Base-by-base conservation (phyloP, 1,140 invertebrate genomes). In the Sminthurinus signatus region DNA sequence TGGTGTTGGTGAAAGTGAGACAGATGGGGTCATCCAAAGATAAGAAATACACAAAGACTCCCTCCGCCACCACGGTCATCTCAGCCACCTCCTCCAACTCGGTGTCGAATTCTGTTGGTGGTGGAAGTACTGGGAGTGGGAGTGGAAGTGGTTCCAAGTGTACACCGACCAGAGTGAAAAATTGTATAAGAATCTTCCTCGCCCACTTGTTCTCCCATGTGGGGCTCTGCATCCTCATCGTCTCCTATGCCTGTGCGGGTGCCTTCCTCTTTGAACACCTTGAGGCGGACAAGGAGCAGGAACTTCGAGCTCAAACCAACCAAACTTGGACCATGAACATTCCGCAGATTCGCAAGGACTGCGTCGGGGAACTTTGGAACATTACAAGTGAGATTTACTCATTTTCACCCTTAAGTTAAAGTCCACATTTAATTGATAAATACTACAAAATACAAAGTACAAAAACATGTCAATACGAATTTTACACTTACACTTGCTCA, bases 181-280 rank as follows among this genome's bases (percentile, higher is more conserved):
- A 72, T 46, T 77, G 72, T 56, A 44, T 76, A 2, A 60, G 73
- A 50, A 69, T 75, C 28, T 76, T 77, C 59, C 52, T 79, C 27
- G 76, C 78, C 31, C 76, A 78, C 64, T 65, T 85, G 17, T 83
- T 85, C 70, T 84, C 83, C 2, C 83, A 84, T 72, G 80, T 85
- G 28, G 84, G 84, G 3, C 75, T 85, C 15, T 83, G 82, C 67
- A 78, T 77, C 5, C 71, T 84, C 8, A 83, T 86, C n/a, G 81
- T 84, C 1, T 78, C 78, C n/a, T 86, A 85, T 72, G 80, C 83
- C 2, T 78, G 85, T 52, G 71, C 82, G 4, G 84, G 84, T 5
- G 84, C 84, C 5, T 78, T 84, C 55, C 78, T 85, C 46, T 85
- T 85, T 72, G 77, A 78, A 61, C 72, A 72, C n/a, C 74, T 85